Evolutionary conservation across 1,140 invertebrate species (phyloP), one percentile per base, ranked within the genome.

Genomic region (Zaprionus inermis): DNA sequence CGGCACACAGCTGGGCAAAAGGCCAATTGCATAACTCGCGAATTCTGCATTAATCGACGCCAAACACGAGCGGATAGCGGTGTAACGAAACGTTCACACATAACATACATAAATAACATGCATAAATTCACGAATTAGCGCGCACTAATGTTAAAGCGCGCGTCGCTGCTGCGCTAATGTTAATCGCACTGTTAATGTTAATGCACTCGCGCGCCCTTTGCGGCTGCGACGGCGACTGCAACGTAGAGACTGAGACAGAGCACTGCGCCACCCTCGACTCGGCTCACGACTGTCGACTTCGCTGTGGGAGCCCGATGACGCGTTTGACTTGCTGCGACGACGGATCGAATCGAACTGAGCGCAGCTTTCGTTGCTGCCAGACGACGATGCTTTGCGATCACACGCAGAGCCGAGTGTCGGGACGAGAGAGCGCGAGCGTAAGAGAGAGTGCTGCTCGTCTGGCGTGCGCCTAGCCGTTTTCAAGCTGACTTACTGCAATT

Each of bases 281-380:
- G 57, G 14, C 20, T 54, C 22, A 28, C 20, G 22, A 28, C 51
- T 28, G 30, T 58, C 71, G 71, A 44, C 70, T 52, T 58, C 78
- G 70, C 61, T 57, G 64, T 55, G 58, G 59, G 57, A 65, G 76
- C 71, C 81, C 76, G 52, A 72, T 68, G 56, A 72, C 69, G 52
- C 72, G 59, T 77, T 69, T 32, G 71, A 88, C 83, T 77, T 66
- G 70, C 38, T 83, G 74, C 83, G 72, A 69, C 84, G 79, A 80
- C 64, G 65, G 83, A 89, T 89, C 76, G 32, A 54, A 75, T 34
- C 55, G 54, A 66, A 83, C 59, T 88, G 83, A 88, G 79, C 84
- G 49, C 67, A 71, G 83, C 63, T 86, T 76, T 63, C 44, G 64
- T 10, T 34, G 22, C 54, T 55, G 55, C 56, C 72, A 34, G 38